These are phyloP conservation scores for Brachyalestes nurse DNA, from an alignment of 2,797 vertebrate genomes.

Conservation along the genomic window DNA sequence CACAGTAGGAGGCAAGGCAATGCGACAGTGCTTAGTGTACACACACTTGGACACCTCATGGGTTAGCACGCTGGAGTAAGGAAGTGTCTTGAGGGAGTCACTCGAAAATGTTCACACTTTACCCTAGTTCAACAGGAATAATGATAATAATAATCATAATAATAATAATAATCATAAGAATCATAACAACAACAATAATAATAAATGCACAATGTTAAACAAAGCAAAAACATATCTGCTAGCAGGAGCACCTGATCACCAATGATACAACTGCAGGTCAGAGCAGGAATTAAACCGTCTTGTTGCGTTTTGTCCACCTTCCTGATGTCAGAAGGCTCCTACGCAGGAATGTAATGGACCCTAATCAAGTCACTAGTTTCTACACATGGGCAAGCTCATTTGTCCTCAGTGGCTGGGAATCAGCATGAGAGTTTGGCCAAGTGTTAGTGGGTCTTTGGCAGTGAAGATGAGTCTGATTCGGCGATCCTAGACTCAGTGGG, in stretches of 20 bases:
- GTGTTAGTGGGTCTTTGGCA: constrained; percentile 75
- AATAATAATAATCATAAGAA: constrained; percentile 2
- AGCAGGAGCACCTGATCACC: constrained; percentile 36
- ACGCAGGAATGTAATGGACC: constrained; percentile 17
- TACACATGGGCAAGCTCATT: constrained; percentile 22
- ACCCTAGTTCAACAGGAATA: constrained; percentile 1
- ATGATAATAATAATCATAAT: constrained; percentile 1
- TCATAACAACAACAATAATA: neutral
- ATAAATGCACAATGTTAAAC: constrained; percentile 10
- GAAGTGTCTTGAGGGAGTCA: neutral
- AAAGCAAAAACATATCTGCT: constrained; percentile 15
- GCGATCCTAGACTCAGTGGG: constrained; percentile 70
- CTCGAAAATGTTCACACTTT: constrained; percentile 2
- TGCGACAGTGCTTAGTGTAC: constrained; percentile 54
- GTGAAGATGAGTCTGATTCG: constrained; percentile 73
- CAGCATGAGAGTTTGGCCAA: constrained; percentile 32
- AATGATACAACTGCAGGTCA: constrained; percentile 31
- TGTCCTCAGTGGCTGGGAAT: constrained; percentile 24
- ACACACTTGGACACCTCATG: constrained; percentile 25
- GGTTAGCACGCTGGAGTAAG: constrained; percentile 43
- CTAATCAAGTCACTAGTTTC: constrained; percentile 34
- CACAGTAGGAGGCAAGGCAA: constrained; percentile 42
- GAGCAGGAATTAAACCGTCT: constrained; percentile 9
- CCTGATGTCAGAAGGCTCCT: constrained; percentile 15
- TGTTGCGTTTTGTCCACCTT: constrained; percentile 21